Base-by-base conservation (phyloP, 2,113 vertebrate species). In the Chaenogobius annularis region DNA sequence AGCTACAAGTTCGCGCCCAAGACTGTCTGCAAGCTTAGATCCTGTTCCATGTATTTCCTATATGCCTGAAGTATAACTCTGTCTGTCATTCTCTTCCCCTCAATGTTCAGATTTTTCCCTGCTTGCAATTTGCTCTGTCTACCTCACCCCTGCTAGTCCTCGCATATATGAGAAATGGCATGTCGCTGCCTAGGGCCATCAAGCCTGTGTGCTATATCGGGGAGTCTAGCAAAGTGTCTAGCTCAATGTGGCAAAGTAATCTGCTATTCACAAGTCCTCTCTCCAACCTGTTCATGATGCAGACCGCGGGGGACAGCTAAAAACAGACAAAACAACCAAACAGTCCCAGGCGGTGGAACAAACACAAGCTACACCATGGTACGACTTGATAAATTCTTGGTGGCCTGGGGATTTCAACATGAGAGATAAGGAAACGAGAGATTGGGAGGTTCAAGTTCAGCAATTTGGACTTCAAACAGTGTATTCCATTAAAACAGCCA, bases 1-100 rank as follows among this genome's bases (percentile, higher is more conserved):
- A 93, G 90, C 83, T 80, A 80, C 77, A 84, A 85, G 85, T 79
- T 58, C n/a, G 64, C 74, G 77, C 74, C 76, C 68, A 69, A 35
- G 65, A 82, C 59, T 68, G 67, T 68, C 56, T 0, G 9, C 69
- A 77, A 69, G 44, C 10, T 67, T 56, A 71, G 35, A 66, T n/a
- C 46, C 72, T 54, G 48, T 48, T 55, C 66, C 37, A 55, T 62
- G n/a, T 20, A 5, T 79, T 75, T 72, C 64, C 69, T 26, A 70
- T 3, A 66, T 9, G 73, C 66, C 73, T 52, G 54, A 72, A 83
- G 72, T 74, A 23, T 48, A 62, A 37, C 19, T 20, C 46, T 54
- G 55, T 35, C 65, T 76, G 26, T 70, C 73, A 54, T 64, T 74
- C 35, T 58, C 31, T 70, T 68, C 65, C 66, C 26, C 47, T 72